Conservation (phyloP, 2,113 vertebrate species). For the Rynchops niger region DNA sequence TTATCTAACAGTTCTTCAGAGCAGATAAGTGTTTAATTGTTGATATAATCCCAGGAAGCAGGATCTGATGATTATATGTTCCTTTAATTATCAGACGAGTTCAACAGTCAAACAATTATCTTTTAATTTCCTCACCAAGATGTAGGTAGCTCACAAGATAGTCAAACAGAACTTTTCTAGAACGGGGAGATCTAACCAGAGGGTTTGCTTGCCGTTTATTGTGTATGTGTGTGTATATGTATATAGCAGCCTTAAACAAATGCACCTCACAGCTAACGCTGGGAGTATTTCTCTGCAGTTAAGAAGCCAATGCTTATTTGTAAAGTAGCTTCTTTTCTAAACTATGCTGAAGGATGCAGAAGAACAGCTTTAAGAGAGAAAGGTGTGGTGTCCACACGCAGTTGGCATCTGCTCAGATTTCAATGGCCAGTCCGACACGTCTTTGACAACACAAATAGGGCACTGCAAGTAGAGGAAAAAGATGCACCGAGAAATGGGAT, state of each 20-base stretch:
- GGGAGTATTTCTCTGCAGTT: not conserved
- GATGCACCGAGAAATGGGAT: not conserved
- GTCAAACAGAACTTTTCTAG: not conserved
- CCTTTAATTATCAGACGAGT: not conserved
- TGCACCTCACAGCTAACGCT: not conserved
- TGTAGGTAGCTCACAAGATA: not conserved
- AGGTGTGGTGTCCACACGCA: not conserved
- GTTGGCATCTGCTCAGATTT: not conserved
- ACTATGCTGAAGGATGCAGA: not conserved
- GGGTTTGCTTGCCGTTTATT: not conserved
- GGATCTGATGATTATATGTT: not conserved
- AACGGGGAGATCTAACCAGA: not conserved
- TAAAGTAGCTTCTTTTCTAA: not conserved
- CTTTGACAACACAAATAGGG: not conserved
- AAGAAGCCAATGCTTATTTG: not conserved
- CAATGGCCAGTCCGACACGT: accelerated
- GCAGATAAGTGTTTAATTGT: not conserved
- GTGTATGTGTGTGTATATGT: not conserved
- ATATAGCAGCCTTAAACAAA: not conserved
- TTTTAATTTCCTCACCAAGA: not conserved
- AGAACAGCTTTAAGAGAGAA: not conserved
- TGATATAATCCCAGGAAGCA: not conserved
- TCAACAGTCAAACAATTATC: not conserved
- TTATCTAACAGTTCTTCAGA: not conserved
- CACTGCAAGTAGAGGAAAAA: not conserved